Evolutionary conservation across 2,113 vertebrate genomes (phyloP), one percentile per base, ranked within the genome.

Genomic region (Entomyzon cyanotis): DNA sequence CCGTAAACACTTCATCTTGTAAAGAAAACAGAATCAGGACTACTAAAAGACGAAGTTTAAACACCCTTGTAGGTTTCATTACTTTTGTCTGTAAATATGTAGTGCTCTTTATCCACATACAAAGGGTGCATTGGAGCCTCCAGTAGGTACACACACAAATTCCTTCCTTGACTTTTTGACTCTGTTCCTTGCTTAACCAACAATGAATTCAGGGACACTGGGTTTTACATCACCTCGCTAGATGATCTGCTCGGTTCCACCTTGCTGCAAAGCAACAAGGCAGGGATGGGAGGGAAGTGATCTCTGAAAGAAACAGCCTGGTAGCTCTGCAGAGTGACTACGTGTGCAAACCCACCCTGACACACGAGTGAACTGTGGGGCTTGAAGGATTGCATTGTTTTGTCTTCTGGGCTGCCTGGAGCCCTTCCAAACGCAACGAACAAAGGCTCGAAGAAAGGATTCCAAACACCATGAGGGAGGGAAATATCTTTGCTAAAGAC

Each of bases 381-480:
- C 91, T 95, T 93, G 42, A 94, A 92, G 74, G 33, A 52, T 46
- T 87, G 49, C 58, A 58, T 96, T 97, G 95, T 96, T 97, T 76
- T 87, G 90, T 94, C 95, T 97, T 90, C 93, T 95, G 86, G 67
- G 53, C 81, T 84, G 68, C 80, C 88, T 97, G 97, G 95, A 97
- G 47, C 58, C 89, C 84, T 96, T 97, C 96, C 94, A 97, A 97
- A 93, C 2, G 4, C 44, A 76, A 8, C 89, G 65, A 96, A 97
- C 93, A 97, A 97, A 96, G 64, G 53, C 96, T 96, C 46, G n/a
- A 71, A 89, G 84, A 96, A 96, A 90, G 75, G 78, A 95, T 68
- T 94, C 81, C 91, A 28, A 94, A 80, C 84, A 95, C 93, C 53
- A 41, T 1, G 33, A 89, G 13, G 94, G 28, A n/a, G 39, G 56